Evolutionary conservation across 2,113 vertebrate species (phyloP).

Genomic region (Dipodomys stephensi): DNA sequence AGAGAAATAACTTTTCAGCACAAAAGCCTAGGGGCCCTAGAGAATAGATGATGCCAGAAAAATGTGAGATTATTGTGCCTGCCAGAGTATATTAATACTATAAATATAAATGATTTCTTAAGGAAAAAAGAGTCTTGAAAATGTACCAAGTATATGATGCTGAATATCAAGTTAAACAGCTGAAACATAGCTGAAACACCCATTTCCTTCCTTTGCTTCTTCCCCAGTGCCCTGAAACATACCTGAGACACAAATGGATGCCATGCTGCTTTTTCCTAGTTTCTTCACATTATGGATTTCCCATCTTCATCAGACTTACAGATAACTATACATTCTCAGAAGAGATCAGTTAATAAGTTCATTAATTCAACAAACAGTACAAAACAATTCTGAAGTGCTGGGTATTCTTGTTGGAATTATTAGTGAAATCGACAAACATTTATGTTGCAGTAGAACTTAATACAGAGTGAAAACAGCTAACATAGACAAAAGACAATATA

Average conservation of each 20-base stretch:
- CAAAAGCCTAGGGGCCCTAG: constrained; percentile 63
- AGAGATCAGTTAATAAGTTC: not conserved
- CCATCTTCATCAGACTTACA: not conserved
- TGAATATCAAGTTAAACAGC: constrained; percentile 67
- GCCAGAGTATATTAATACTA: constrained; percentile 76
- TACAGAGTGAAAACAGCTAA: not conserved
- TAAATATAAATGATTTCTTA: constrained; percentile 78
- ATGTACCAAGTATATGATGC: constrained; percentile 57
- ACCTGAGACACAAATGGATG: not conserved
- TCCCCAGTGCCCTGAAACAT: not conserved
- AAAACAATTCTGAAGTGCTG: not conserved
- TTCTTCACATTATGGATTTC: constrained; percentile 27
- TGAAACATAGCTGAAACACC: not conserved
- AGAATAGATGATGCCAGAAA: constrained; percentile 80
- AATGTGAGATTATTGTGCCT: constrained; percentile 78
- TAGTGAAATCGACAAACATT: not conserved
- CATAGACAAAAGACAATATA: not conserved
- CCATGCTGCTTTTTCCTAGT: not conserved
- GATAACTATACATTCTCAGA: not conserved
- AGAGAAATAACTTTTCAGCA: constrained; percentile 76
- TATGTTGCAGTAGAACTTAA: not conserved
- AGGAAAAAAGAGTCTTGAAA: constrained; percentile 73
- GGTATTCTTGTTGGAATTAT: not conserved
- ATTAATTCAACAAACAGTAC: not conserved
- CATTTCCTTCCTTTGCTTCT: not conserved